Evolutionary conservation across 2,113 vertebrate genomes (phyloP).

Genomic region (pig (Sus scrofa)): T2T-Sscrofa CM000816.6:40130501-40131000

Average conservation of each 20-base stretch:
- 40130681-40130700: slow-evolving; percentile 73
- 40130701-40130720: slow-evolving; percentile 71
- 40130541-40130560: slow-evolving; percentile 48
- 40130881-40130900: slow-evolving; percentile 58
- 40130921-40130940: slow-evolving; percentile 9
- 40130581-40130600: slow-evolving; percentile 79
- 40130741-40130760: background rate
- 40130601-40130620: slow-evolving; percentile 71
- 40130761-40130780: slow-evolving; percentile 62
- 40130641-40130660: slow-evolving; percentile 44
- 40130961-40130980: slow-evolving; percentile 53
- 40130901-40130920: background rate
- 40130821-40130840: slow-evolving; percentile 40
- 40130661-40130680: slow-evolving; percentile 68
- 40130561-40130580: slow-evolving; percentile 32
- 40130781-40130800: slow-evolving; percentile 55
- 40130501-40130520: slow-evolving; percentile 60
- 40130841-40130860: background rate
- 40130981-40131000: slow-evolving; percentile 60
- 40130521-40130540: slow-evolving; percentile 62
- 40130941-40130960: background rate
- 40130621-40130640: slow-evolving; percentile 66
- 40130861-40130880: slow-evolving; percentile 39
- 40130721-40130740: slow-evolving; percentile 73
- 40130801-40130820: slow-evolving; percentile 39